These are phyloP conservation scores for Megastigmus dorsalis DNA, from an alignment of 2,888 invertebrate genomes.

Conservation along the genomic window DNA sequence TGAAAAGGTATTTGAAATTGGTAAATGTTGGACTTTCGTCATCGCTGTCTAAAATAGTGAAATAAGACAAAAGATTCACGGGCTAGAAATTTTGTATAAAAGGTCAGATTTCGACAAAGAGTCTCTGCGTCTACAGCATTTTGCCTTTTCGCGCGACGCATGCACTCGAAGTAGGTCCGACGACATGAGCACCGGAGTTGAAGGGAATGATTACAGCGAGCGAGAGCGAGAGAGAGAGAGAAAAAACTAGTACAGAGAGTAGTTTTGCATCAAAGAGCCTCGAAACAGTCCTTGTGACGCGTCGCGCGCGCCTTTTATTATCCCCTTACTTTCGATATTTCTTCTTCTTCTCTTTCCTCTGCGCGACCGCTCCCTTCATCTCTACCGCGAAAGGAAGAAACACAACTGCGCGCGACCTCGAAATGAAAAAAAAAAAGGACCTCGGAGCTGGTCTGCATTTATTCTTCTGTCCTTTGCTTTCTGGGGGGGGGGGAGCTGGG, in stretches of 20 bases:
- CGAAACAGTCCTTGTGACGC: constrained; percentile 14
- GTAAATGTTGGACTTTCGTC: too few species aligned
- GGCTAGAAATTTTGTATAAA: too few species aligned
- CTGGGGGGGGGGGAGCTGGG: too few species aligned
- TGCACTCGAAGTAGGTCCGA: constrained; percentile 16
- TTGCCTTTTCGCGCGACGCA: background rate
- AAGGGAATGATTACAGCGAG: constrained; percentile 35
- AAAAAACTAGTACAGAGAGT: too few species aligned
- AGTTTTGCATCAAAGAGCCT: constrained; percentile 35
- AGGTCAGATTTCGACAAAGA: constrained; percentile 20
- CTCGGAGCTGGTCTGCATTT: too few species aligned
- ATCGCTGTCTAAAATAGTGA: too few species aligned
- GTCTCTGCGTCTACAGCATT: constrained; percentile 6
- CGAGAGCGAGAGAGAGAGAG: too few species aligned
- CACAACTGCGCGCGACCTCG: background rate
- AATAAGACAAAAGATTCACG: too few species aligned
- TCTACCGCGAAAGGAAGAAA: background rate
- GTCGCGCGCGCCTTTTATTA: constrained; percentile 25
- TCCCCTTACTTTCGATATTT: constrained; percentile 24
- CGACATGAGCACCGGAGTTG: background rate
- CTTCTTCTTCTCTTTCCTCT: constrained; percentile 1
- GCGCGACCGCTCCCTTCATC: background rate
- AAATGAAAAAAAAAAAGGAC: background rate
- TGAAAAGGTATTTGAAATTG: too few species aligned
- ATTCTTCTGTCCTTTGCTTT: too few species aligned